Conservation (phyloP, 2,888 invertebrate genomes). For the Oligia strigilis region DNA sequence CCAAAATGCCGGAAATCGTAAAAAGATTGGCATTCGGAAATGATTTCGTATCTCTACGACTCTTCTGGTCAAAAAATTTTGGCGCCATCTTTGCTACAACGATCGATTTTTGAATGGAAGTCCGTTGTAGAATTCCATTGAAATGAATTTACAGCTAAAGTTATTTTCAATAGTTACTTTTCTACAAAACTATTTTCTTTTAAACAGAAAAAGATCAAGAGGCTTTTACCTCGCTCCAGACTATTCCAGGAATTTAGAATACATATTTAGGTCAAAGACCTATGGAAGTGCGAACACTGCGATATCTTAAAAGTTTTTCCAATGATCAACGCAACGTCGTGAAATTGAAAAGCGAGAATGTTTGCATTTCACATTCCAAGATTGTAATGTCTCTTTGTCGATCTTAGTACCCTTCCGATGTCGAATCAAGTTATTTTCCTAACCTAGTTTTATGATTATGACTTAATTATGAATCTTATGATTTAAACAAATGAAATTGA, state of each 20-base stretch:
- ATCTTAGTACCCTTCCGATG: constrained; percentile 1
- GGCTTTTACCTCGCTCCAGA: constrained; percentile 14
- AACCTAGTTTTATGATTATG: background rate
- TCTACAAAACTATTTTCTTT: background rate
- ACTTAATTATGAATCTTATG: background rate
- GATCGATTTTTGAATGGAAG: constrained; percentile 10
- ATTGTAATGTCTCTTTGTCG: constrained; percentile 1
- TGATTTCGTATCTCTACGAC: background rate
- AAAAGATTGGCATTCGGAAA: constrained; percentile 2
- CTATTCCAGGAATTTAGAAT: constrained; percentile 38
- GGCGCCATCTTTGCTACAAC: constrained; percentile 7
- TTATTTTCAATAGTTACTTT: background rate
- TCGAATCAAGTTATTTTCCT: background rate
- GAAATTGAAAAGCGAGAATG: constrained; percentile 13
- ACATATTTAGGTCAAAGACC: constrained; percentile 54
- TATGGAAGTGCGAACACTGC: background rate
- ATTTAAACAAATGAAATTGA: constrained; percentile 8
- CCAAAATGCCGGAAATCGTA: background rate
- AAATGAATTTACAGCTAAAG: background rate
- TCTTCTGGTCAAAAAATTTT: background rate
- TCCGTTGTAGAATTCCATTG: constrained; percentile 1
- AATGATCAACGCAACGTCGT: constrained; percentile 10
- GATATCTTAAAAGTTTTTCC: constrained; percentile 30
- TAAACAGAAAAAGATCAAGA: background rate
- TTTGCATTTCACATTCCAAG: constrained; percentile 29